Evolutionary conservation across 2,888 invertebrate species (phyloP).

Genomic region (Drosophila paranaensis): DNA sequence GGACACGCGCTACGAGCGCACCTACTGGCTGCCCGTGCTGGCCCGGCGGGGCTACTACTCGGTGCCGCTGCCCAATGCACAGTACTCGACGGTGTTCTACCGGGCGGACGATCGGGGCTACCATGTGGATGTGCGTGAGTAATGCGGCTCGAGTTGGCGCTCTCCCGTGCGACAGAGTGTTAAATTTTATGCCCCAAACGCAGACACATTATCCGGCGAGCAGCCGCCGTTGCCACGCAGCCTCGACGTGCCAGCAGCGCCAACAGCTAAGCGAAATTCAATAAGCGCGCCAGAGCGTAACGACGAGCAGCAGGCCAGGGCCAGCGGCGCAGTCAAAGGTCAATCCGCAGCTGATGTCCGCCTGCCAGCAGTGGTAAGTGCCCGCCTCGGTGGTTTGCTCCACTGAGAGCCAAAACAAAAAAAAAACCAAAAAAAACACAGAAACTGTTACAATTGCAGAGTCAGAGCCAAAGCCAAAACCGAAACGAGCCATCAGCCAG

Average conservation of each 20-base stretch:
- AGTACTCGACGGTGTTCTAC: constrained; percentile 78
- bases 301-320: constrained; percentile 34
- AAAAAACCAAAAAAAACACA: neutral
- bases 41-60: constrained; percentile 81
- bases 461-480: constrained; percentile 24
- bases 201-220: constrained; percentile 67
- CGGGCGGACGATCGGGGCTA: constrained; percentile 81
- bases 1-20: constrained; percentile 80
- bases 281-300: constrained; percentile 70
- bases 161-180: constrained; percentile 41
- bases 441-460: constrained; percentile 59
- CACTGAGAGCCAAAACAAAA: neutral
- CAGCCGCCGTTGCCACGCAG: constrained; percentile 73
- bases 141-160: constrained; percentile 7
- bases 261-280: constrained; percentile 66
- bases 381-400: constrained; percentile 27
- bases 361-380: constrained; percentile 37
- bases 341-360: constrained; percentile 24
- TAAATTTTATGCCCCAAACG: constrained; percentile 64
- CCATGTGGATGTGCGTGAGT: constrained; percentile 70
- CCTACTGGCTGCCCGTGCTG: constrained; percentile 73
- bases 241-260: constrained; percentile 63
- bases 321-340: constrained; percentile 37
- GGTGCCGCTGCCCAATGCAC: constrained; percentile 69
- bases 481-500: constrained; percentile 58